phyloP scores from a whole-genome alignment of 2,888 invertebrate genomes.

The Megalurothrips usitatus region DNA sequence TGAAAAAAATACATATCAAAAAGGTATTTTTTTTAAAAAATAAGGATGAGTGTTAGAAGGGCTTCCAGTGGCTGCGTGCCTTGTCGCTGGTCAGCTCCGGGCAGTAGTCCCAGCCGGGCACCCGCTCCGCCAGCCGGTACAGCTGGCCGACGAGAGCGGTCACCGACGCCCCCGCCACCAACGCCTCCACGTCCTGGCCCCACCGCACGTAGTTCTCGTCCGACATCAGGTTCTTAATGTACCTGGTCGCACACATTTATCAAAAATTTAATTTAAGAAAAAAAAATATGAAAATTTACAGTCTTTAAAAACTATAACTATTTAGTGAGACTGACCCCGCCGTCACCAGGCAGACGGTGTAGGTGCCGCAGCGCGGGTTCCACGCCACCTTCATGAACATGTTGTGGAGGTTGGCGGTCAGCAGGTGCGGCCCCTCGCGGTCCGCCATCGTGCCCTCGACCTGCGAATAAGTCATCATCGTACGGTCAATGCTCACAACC shows the following conservation, averaged over 20 bases:
- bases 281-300: neutral
- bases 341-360: neutral
- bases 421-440: slow-evolving; percentile 12
- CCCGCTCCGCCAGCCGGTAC: neutral
- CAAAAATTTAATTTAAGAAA: too few species aligned
- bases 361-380: neutral
- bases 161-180: neutral
- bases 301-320: neutral
- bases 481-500: too few species aligned
- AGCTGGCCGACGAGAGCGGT: neutral
- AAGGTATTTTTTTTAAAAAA: neutral
- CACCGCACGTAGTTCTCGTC: slow-evolving; percentile 22
- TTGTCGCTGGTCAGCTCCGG: slow-evolving; percentile 5
- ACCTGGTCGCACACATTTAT: neutral
- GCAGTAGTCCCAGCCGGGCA: slow-evolving; percentile 9
- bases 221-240: slow-evolving; percentile 5
- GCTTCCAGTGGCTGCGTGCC: neutral
- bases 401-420: slow-evolving; percentile 13
- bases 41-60: neutral
- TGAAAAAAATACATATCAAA: neutral
- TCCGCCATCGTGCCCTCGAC: slow-evolving; percentile 5
- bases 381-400: slow-evolving; percentile 10
- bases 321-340: neutral
- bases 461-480: too few species aligned
- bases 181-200: slow-evolving; percentile 16